Conservation (phyloP, 2,888 invertebrate genomes). For the Eupsilia transversa region DNA sequence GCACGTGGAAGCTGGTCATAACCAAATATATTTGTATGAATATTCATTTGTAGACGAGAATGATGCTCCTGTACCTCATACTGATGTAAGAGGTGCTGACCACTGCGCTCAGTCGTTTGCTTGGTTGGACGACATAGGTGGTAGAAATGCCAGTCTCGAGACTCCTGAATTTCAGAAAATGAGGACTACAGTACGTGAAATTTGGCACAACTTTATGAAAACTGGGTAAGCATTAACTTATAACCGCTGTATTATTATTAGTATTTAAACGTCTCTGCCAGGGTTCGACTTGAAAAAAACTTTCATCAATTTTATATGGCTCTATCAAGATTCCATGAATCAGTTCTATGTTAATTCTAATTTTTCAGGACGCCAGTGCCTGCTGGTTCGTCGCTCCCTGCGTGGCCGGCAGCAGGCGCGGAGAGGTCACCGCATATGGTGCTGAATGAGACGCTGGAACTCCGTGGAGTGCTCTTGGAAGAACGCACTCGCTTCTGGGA, state of each 20-base stretch:
- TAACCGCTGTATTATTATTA: background rate
- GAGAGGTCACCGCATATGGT: constrained; percentile 61
- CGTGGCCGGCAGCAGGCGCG: background rate
- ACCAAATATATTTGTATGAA: constrained; percentile 77
- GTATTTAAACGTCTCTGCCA: background rate
- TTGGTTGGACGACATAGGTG: constrained; percentile 51
- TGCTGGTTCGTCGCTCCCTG: background rate
- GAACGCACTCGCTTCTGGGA: constrained; percentile 68
- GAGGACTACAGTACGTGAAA: constrained; percentile 34
- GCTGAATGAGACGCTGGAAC: constrained; percentile 26
- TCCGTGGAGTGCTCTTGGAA: constrained; percentile 60
- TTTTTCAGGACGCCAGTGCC: background rate
- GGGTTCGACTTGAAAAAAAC: background rate
- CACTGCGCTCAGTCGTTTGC: constrained; percentile 73
- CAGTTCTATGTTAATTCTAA: background rate
- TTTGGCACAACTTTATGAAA: constrained; percentile 48
- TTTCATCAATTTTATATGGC: background rate
- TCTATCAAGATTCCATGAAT: background rate
- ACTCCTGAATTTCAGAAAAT: constrained; percentile 28
- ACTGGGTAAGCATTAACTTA: background rate
- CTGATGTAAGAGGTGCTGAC: constrained; percentile 67
- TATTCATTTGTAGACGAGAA: constrained; percentile 74
- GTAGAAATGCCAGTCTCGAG: constrained; percentile 18
- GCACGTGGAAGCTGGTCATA: constrained; percentile 72
- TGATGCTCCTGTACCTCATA: constrained; percentile 64